Conservation (phyloP, 2,888 invertebrate genomes). For the Slavum lentiscoides region DNA sequence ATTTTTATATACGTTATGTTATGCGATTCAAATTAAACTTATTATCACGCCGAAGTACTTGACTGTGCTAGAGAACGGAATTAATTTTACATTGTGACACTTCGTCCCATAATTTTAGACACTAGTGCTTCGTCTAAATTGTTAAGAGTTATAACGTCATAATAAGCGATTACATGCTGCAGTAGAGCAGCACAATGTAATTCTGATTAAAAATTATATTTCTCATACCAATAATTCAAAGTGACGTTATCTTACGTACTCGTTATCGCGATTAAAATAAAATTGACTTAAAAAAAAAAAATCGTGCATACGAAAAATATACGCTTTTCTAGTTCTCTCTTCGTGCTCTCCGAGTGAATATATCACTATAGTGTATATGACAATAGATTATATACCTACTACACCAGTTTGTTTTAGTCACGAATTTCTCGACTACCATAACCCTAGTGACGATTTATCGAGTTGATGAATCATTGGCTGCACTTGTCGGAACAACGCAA, state of each 20-base stretch:
- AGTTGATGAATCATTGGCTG: conserved; percentile 2
- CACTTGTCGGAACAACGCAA: neutral
- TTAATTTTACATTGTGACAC: neutral
- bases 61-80: neutral
- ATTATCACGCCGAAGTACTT: neutral
- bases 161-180: too few species aligned
- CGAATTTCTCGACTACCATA: neutral
- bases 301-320: neutral
- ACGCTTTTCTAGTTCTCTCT: neutral
- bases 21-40: neutral
- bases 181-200: neutral
- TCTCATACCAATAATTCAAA: too few species aligned
- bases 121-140: conserved; percentile 1
- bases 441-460: conserved; percentile 10
- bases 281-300: neutral
- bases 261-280: neutral
- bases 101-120: neutral
- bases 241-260: too few species aligned
- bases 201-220: neutral
- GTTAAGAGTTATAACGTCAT: neutral
- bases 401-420: neutral
- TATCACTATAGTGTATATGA: neutral
- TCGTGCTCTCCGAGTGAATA: neutral
- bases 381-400: too few species aligned
- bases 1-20: too few species aligned